Evolutionary conservation across 2,888 invertebrate species (phyloP).

Genomic region (Anagyrus pseudococci): DNA sequence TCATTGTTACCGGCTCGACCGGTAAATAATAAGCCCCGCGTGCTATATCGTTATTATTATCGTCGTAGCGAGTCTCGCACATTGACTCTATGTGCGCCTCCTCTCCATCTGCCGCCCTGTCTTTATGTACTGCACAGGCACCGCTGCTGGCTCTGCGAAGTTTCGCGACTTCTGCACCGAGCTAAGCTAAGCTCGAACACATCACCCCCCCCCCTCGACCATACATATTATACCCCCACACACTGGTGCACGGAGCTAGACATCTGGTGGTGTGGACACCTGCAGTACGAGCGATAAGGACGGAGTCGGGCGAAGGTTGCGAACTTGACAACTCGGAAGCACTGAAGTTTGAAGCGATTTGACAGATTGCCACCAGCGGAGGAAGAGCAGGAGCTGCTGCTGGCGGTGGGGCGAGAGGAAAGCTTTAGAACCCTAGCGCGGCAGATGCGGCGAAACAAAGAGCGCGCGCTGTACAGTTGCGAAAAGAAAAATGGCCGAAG

Average conservation of each 20-base stretch:
- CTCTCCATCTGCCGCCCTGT: neutral
- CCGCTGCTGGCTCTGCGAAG: neutral
- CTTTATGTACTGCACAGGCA: neutral
- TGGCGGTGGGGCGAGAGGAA: neutral
- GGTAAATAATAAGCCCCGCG: slow-evolving; percentile 50
- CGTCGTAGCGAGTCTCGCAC: slow-evolving; percentile 19
- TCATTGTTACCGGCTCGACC: slow-evolving; percentile 47
- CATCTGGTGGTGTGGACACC: neutral
- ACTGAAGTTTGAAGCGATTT: slow-evolving; percentile 41
- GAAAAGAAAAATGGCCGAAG: too few species aligned
- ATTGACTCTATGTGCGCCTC: neutral
- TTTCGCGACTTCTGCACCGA: slow-evolving; percentile 5
- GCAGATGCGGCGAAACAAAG: slow-evolving; percentile 17
- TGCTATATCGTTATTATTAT: slow-evolving; percentile 52
- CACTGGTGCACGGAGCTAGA: too few species aligned
- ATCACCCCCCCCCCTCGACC: neutral
- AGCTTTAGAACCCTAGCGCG: neutral
- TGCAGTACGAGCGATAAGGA: neutral
- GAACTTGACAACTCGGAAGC: slow-evolving; percentile 32
- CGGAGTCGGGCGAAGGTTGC: neutral
- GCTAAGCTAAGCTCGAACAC: neutral
- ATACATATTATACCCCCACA: too few species aligned
- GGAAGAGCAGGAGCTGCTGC: neutral
- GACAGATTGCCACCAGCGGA: slow-evolving; percentile 41
- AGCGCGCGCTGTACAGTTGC: too few species aligned